A percentile compares a stretch with the other conserved stretches of the same genome.
Evolutionary conservation across 2,888 invertebrate genomes (phyloP).

Genomic region (Eulithis prunata): DNA sequence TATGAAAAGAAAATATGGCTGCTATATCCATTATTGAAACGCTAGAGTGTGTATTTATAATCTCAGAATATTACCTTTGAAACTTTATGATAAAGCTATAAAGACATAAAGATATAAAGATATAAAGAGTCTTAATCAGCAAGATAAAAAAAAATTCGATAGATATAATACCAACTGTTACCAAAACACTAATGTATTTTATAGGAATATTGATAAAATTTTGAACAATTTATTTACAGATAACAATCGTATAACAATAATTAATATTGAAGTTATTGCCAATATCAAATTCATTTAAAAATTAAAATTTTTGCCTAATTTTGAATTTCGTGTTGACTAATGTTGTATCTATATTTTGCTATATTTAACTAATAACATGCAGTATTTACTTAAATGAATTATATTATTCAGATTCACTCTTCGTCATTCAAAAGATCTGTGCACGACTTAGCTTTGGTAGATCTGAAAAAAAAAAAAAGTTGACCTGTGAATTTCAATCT

Average conservation of each 20-base stretch:
- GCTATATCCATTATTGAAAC: constrained; percentile 8
- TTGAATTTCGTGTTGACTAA: background rate
- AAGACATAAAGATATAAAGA: constrained; percentile 10
- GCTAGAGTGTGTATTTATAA: constrained; percentile 1
- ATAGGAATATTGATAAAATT: constrained; percentile 14
- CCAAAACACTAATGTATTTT: background rate
- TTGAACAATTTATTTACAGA: constrained; percentile 18
- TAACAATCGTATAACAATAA: constrained; percentile 24
- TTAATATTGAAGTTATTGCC: constrained; percentile 26
- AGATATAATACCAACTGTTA: background rate
- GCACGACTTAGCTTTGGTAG: constrained; percentile 89
- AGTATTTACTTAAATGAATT: constrained; percentile 7
- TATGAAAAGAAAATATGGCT: constrained; percentile 8
- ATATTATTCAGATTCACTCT: constrained; percentile 60
- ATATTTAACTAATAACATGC: constrained; percentile 12
- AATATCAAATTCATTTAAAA: constrained; percentile 8
- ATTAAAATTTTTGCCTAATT: background rate
- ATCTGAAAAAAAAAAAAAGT: constrained; percentile 77
- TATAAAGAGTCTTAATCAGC: background rate
- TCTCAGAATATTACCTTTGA: background rate
- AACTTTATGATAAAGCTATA: constrained; percentile 5
- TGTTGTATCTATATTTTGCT: background rate
- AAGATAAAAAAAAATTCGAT: constrained; percentile 1
- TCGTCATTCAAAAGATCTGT: constrained; percentile 87
- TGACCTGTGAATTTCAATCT: too few relatives aligned